Evolutionary conservation across 1,140 invertebrate species (phyloP), one percentile per base, ranked within the genome.

Genomic region (Zaprionus africanus): DNA sequence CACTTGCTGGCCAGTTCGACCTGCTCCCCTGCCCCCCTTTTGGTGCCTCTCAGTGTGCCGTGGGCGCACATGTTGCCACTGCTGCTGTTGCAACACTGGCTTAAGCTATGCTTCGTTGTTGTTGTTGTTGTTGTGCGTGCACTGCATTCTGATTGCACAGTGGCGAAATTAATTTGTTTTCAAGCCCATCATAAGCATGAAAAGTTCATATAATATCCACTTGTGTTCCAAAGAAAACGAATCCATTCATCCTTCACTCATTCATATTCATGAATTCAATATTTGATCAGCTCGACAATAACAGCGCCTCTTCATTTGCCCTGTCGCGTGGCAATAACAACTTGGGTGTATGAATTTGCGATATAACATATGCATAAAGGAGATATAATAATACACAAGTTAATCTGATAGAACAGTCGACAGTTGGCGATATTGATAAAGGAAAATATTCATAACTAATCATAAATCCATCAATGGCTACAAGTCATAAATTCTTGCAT

Each of bases 121-220:
- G 66, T 64, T 81, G 22, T 1, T 76, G 71, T 64, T 54, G n/a
- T 57, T 78, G 70, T 71, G 76, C 76, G 68, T 81, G 75, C 49
- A 38, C 24, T 82, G 66, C 76, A 34, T 76, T 79, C 54, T 70
- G 74, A 81, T 81, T 81, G 81, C 56, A n/a, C 41, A 67, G 81
- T 67, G 66, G 19, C 57, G 31, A 67, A 84, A 78, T 81, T 83
- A 77, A 84, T 81, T 84, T 70, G 60, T 66, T 80, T 56, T 38
- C 17, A 54, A 62, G 34, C 28, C 51, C 63, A 51, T 58, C 36
- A 51, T 28, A 24, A 31, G 12, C 54, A 19, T 34, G 22, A 15
- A 28, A 13, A 41, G 36, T 41, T 17, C 54, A 51, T 38, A 34
- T 43, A 51, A n/a, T 13, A 31, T 53, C 24, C 4, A 1, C 31